phyloP scores from a whole-genome alignment of 2,113 vertebrate species.

The Thunnus maccoyii region DNA sequence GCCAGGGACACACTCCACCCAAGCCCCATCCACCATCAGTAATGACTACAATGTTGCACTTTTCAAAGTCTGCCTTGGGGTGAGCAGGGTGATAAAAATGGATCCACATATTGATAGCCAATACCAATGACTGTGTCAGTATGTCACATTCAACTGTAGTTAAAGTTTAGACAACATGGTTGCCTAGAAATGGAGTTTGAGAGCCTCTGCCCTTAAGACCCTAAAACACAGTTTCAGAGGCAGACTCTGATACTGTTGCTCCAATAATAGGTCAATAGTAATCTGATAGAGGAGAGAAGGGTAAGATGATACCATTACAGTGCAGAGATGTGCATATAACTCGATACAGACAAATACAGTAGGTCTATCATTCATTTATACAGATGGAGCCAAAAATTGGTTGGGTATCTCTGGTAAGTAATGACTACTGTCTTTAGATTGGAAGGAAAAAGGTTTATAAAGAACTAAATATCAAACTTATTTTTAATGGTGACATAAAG shows the following conservation, averaged over 20 bases:
- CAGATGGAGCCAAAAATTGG: background rate
- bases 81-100: conserved; percentile 51
- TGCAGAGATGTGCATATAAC: conserved; percentile 28
- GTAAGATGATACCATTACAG: conserved; percentile 35
- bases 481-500: background rate
- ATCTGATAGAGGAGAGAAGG: conserved; percentile 44
- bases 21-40: conserved; percentile 23
- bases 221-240: conserved; percentile 1
- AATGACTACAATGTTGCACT: conserved; percentile 32
- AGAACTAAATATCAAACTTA: background rate
- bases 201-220: conserved; percentile 1
- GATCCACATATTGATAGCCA: conserved; percentile 45
- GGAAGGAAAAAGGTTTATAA: background rate
- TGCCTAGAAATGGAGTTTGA: conserved; percentile 10
- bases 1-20: conserved; percentile 49
- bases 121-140: conserved; percentile 49
- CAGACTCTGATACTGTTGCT: conserved; percentile 19
- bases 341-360: conserved; percentile 7
- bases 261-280: conserved; percentile 55
- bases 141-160: conserved; percentile 24
- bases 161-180: conserved; percentile 32
- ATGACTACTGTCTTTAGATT: background rate
- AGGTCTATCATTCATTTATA: conserved; percentile 19
- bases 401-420: background rate
- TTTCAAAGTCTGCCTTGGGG: conserved; percentile 48